These are phyloP conservation scores for Heloderma charlesbogerti DNA, from an alignment of 2,113 vertebrate genomes.

Conservation along the genomic window DNA sequence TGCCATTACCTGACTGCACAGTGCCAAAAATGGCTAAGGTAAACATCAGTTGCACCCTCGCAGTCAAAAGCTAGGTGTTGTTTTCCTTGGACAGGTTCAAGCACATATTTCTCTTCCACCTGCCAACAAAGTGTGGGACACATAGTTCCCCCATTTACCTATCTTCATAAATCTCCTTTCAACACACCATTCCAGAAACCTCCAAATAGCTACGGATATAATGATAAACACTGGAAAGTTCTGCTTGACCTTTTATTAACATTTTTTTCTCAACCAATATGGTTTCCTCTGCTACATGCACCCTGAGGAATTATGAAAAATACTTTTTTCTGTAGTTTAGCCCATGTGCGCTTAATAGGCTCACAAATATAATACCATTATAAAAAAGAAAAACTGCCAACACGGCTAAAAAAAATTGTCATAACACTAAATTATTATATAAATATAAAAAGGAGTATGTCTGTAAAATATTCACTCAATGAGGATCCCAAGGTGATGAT, in stretches of 20 bases:
- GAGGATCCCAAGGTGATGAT: conserved; percentile 89
- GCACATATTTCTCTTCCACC: not conserved
- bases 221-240: conserved; percentile 78
- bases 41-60: not conserved
- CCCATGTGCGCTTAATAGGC: conserved; percentile 88
- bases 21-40: not conserved
- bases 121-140: conserved; percentile 1
- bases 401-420: conserved; percentile 88
- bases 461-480: conserved; percentile 91
- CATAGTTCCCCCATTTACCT: conserved; percentile 30
- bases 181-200: conserved; percentile 68
- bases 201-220: conserved; percentile 69
- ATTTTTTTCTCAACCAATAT: conserved; percentile 83
- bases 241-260: conserved; percentile 86
- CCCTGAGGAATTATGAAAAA: conserved; percentile 90
- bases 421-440: conserved; percentile 91
- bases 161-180: conserved; percentile 66
- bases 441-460: conserved; percentile 89
- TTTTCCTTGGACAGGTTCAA: conserved; percentile 5
- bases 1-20: too few species aligned
- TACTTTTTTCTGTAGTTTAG: conserved; percentile 86
- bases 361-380: conserved; percentile 89
- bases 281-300: conserved; percentile 78
- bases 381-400: conserved; percentile 90
- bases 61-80: not conserved